Conservation (phyloP, 2,888 invertebrate species). For the Phymatocera aterrima region DNA sequence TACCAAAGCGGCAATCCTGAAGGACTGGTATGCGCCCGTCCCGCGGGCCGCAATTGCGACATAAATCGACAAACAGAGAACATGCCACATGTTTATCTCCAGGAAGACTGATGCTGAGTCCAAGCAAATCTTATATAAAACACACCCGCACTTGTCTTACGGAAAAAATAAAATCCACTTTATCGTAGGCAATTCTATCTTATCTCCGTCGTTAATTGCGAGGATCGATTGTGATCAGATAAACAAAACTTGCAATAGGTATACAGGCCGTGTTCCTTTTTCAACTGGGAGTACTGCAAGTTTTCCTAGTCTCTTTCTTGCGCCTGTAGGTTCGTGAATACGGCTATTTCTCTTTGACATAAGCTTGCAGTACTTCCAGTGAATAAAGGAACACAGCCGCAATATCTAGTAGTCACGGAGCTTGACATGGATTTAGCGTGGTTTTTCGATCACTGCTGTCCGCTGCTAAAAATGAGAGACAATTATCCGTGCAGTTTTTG, state of each 20-base stretch:
- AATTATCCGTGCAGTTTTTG: too few species aligned
- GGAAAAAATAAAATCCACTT: background rate
- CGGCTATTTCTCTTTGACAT: too few species aligned
- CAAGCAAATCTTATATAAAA: background rate
- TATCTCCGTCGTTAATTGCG: background rate
- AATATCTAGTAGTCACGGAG: too few species aligned
- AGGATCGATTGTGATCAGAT: background rate
- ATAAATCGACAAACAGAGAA: background rate
- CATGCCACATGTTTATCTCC: background rate
- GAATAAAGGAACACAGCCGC: too few species aligned
- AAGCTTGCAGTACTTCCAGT: too few species aligned
- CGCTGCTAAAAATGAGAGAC: too few species aligned
- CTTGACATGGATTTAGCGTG: too few species aligned
- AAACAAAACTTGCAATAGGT: background rate
- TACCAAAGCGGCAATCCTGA: constrained; percentile 45
- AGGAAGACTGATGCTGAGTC: background rate
- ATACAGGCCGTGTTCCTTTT: background rate
- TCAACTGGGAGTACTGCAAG: too few species aligned
- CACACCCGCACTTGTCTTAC: background rate
- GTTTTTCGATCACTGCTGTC: too few species aligned
- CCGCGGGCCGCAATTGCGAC: background rate
- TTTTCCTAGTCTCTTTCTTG: too few species aligned
- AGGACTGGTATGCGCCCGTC: constrained; percentile 17
- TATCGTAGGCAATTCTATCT: background rate
- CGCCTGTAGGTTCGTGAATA: too few species aligned